phyloP scores from a whole-genome alignment of 1,140 invertebrate genomes.

The Microplitis demolitor region DNA sequence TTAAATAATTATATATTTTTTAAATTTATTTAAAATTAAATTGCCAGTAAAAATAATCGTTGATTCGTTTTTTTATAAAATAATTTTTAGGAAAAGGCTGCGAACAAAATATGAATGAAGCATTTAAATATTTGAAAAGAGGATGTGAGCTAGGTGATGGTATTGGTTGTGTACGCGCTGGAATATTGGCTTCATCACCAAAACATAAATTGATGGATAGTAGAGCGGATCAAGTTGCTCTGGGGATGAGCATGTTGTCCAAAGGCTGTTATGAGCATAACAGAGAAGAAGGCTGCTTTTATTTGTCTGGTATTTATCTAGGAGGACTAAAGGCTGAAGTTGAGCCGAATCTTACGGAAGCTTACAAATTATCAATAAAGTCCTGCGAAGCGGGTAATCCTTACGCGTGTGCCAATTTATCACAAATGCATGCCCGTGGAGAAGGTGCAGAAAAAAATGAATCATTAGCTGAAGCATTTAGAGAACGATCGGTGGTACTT shows the following conservation, averaged over 20 bases:
- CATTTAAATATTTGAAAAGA: slow-evolving; percentile 77
- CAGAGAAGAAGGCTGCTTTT: slow-evolving; percentile 76
- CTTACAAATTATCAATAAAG: slow-evolving; percentile 74
- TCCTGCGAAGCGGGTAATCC: slow-evolving; percentile 82
- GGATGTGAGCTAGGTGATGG: slow-evolving; percentile 74
- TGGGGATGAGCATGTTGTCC: slow-evolving; percentile 71
- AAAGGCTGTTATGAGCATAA: slow-evolving; percentile 74
- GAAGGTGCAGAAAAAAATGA: slow-evolving; percentile 75
- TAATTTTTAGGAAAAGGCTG: slow-evolving; percentile 45
- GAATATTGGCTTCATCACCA: slow-evolving; percentile 68
- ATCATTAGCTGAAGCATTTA: slow-evolving; percentile 74
- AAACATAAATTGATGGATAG: slow-evolving; percentile 59
- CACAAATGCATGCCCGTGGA: slow-evolving; percentile 78
- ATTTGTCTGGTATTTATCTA: slow-evolving; percentile 78
- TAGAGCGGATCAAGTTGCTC: slow-evolving; percentile 35
- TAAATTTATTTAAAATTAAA: background rate
- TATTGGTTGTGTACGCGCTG: slow-evolving; percentile 76
- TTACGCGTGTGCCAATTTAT: slow-evolving; percentile 85
- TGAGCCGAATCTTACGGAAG: slow-evolving; percentile 74
- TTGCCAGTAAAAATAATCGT: background rate
- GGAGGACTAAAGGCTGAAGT: slow-evolving; percentile 69
- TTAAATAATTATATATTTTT: background rate
- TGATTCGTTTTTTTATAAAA: background rate
- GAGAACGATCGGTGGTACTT: slow-evolving; percentile 71
- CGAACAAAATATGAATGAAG: slow-evolving; percentile 39